Percentiles rank a stretch among this genome's conserved stretches.
These are phyloP conservation scores for Equus quagga DNA, from an alignment of 2,113 vertebrate species.

Conservation along the genomic window DNA sequence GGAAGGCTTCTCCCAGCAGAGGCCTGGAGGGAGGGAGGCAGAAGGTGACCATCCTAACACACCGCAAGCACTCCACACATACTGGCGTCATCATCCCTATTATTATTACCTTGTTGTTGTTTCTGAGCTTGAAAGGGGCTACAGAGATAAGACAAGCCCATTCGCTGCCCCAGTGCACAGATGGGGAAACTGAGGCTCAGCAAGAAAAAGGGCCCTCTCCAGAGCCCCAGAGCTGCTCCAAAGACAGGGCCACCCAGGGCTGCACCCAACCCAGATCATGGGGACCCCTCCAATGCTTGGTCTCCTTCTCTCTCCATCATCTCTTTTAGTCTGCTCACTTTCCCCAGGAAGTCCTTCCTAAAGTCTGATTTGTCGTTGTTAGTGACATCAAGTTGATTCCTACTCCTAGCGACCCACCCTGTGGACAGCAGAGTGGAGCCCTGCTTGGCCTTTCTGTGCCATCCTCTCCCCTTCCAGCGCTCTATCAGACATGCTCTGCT, in stretches of 20 bases:
- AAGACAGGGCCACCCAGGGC: not conserved
- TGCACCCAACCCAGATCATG: not conserved
- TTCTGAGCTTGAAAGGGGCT: not conserved
- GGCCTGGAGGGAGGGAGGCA: not conserved
- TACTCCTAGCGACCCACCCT: too few relatives aligned
- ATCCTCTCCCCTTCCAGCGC: too few relatives aligned
- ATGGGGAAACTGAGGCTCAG: not conserved
- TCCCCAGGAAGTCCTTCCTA: not conserved
- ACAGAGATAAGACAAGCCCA: not conserved
- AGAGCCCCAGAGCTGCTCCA: not conserved
- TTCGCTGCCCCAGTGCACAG: not conserved
- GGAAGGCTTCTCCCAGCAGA: not conserved
- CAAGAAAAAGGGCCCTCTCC: not conserved
- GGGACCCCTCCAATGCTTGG: not conserved
- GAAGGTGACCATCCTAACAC: not conserved
- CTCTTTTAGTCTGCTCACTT: not conserved
- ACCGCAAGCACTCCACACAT: not conserved
- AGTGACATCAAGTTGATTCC: too few relatives aligned
- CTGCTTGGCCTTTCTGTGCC: too few relatives aligned
- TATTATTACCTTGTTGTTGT: not conserved
- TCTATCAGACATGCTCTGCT: too few relatives aligned
- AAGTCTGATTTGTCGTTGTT: not conserved
- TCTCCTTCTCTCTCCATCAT: not conserved
- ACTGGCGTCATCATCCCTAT: too few relatives aligned
- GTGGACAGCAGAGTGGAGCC: too few relatives aligned